Base-by-base conservation (phyloP, 2,888 invertebrate species). In the Andrena bicolor region DNA sequence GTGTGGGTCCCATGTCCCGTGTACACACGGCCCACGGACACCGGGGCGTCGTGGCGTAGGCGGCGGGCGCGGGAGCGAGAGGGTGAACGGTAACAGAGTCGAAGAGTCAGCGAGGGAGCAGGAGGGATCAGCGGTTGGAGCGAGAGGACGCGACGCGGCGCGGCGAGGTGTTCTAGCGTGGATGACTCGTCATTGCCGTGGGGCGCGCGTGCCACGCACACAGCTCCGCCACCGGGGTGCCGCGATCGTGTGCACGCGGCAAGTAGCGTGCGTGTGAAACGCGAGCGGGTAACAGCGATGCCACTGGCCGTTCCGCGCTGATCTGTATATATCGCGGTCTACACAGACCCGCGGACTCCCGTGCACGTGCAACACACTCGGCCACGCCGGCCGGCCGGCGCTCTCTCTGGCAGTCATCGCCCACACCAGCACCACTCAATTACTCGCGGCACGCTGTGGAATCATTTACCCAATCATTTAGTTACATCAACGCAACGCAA, bases 381-480 rank as follows among this genome's bases (percentile, higher is more conserved):
- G 7, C 13, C 32, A 32, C 16, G 48, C 28, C 16, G 60, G 53
- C 28, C 61, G 16, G 51, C 76, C 75, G 79, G 80, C 81, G 80
- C 81, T 78, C 84, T 82, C 88, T 82, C 88, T 72, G 84, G 86
- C 85, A 90, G 88, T 89, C 89, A 86, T 90, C 86, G 89, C 86
- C 88, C 89, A 89, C 87, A 89, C 90, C 89, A 90, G 91, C 91
- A 91, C 93, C 93, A 94, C 93, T 94, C 93, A 93, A 94, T 94
- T 94, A 94, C 93, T 93, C 93, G 92, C 92, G 92, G 91, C 92
- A 92, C 93, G 91, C 92, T 92, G 93, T 92, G 93, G 93, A 94
- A 94, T 94, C 94, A 94, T 94, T 94, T 94, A 94, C 93, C 93
- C 94, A 93, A 94, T 93, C 94, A 94, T 94, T 94, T 93, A 93